Evolutionary conservation across 1,140 invertebrate genomes (phyloP).

Genomic region (Halictus rubicundus): DNA sequence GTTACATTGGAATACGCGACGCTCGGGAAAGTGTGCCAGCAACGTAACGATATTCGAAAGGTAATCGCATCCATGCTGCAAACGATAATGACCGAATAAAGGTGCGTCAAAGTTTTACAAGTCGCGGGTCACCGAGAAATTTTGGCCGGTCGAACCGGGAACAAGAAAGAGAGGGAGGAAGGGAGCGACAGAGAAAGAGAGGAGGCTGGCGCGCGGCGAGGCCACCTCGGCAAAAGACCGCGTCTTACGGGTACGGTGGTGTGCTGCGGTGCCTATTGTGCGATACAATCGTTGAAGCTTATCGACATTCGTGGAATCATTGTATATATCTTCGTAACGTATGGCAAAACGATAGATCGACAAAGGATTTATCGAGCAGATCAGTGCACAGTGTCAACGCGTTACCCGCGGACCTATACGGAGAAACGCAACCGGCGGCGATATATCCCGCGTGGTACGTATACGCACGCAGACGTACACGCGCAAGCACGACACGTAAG

Average conservation of each 20-base stretch:
- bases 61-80: neutral
- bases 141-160: conserved; percentile 10
- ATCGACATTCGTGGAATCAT: conserved; percentile 36
- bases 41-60: conserved; percentile 12
- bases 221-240: conserved; percentile 41
- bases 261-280: conserved; percentile 29
- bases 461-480: conserved; percentile 19
- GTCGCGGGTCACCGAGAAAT: neutral
- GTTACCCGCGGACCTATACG: conserved; percentile 14
- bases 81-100: neutral
- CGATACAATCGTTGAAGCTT: conserved; percentile 34
- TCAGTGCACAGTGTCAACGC: conserved; percentile 34
- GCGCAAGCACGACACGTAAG: conserved; percentile 4
- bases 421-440: conserved; percentile 43
- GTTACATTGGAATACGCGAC: conserved; percentile 22
- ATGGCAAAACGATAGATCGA: conserved; percentile 1
- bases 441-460: conserved; percentile 57
- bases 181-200: neutral
- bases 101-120: neutral
- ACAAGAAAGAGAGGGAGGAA: neutral
- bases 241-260: conserved; percentile 38
- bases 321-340: neutral
- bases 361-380: neutral
- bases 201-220: conserved; percentile 37
- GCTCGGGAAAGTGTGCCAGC: neutral